phyloP scores from a whole-genome alignment of 2,888 invertebrate genomes.

The Mesorhabditis spiculigera region DNA sequence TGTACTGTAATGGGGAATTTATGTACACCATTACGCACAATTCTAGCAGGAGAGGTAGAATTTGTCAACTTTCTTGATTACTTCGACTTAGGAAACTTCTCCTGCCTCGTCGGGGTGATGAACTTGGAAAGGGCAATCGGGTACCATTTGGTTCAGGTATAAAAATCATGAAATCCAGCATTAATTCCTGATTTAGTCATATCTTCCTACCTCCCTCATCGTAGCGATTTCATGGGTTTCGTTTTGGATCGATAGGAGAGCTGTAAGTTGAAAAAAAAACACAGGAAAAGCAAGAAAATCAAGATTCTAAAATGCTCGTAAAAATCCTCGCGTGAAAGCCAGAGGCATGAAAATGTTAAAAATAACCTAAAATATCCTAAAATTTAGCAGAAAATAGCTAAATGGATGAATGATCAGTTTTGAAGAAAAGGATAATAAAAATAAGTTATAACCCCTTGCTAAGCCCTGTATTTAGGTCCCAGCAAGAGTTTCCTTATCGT shows the following conservation, averaged over 20 bases:
- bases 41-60: constrained; percentile 35
- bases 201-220: constrained; percentile 41
- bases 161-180: neutral
- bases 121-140: constrained; percentile 63
- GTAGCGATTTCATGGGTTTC: constrained; percentile 45
- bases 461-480: constrained; percentile 21
- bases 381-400: too few relatives aligned
- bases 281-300: too few relatives aligned
- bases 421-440: too few relatives aligned
- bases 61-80: neutral
- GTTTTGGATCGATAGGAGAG: constrained; percentile 34
- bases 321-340: neutral
- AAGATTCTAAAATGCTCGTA: too few relatives aligned
- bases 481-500: constrained; percentile 37
- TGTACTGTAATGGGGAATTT: constrained; percentile 50
- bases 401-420: too few relatives aligned
- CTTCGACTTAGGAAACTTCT: constrained; percentile 36
- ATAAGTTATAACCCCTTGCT: too few relatives aligned
- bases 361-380: too few relatives aligned
- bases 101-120: constrained; percentile 43
- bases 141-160: constrained; percentile 62
- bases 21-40: constrained; percentile 48
- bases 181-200: constrained; percentile 18
- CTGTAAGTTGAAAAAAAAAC: neutral
- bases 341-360: neutral